Conservation (phyloP, 2,888 invertebrate species). For the Odiellus spinosus region DNA sequence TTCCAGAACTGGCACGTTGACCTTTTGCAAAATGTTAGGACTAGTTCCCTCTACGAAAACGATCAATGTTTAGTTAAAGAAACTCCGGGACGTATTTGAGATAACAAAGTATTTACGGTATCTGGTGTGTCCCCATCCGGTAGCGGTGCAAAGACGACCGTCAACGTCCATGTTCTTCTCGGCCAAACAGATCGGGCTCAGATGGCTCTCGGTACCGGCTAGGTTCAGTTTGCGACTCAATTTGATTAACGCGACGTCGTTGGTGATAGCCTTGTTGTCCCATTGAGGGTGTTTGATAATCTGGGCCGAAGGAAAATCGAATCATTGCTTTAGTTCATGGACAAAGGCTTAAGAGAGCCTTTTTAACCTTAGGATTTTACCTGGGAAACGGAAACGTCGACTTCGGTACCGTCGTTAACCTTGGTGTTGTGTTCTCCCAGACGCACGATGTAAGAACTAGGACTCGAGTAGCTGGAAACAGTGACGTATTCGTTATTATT, state of each 20-base stretch:
- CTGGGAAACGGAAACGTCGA: conserved; percentile 7
- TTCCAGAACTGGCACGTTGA: conserved; percentile 15
- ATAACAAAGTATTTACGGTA: too few relatives aligned
- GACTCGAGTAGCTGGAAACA: conserved; percentile 1
- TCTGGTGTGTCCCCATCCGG: conserved; percentile 3
- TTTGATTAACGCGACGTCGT: conserved; percentile 31
- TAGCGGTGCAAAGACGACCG: conserved; percentile 1
- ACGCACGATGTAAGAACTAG: conserved; percentile 5
- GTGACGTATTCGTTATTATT: too few relatives aligned
- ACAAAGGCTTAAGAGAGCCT: too few relatives aligned
- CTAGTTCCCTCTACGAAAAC: conserved; percentile 12
- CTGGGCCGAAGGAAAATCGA: background rate
- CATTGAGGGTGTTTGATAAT: conserved; percentile 1
- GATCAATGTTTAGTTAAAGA: too few relatives aligned
- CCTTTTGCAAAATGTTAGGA: conserved; percentile 17
- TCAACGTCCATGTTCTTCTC: too few relatives aligned
- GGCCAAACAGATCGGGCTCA: too few relatives aligned
- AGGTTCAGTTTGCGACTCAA: conserved; percentile 24
- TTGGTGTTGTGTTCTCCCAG: conserved; percentile 8
- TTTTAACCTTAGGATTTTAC: too few relatives aligned
- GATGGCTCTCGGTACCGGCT: too few relatives aligned
- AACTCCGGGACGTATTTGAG: too few relatives aligned
- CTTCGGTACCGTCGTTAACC: conserved; percentile 8
- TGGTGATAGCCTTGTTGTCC: conserved; percentile 28
- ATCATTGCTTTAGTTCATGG: too few relatives aligned